phyloP scores from a whole-genome alignment of 2,888 invertebrate genomes.

The Macrosiphum euphorbiae region DNA sequence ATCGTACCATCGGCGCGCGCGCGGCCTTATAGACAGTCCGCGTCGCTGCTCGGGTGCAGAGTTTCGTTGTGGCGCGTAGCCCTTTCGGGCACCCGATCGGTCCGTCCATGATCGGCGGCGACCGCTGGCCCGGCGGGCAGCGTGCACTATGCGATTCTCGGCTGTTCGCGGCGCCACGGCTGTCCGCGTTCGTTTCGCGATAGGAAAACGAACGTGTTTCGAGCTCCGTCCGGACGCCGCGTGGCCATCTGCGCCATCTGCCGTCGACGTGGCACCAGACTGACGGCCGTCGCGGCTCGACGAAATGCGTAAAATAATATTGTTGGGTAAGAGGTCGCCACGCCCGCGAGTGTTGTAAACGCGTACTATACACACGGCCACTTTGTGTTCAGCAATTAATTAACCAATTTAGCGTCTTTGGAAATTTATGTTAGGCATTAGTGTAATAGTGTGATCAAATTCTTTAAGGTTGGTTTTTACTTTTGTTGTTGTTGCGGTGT shows the following conservation, averaged over 20 bases:
- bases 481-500: too few relatives aligned
- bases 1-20: rapidly evolving
- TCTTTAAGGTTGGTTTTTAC: too few relatives aligned
- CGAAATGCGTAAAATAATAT: not conserved
- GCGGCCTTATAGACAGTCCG: not conserved
- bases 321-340: not conserved
- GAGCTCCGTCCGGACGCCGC: not conserved
- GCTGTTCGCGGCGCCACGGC: too few relatives aligned
- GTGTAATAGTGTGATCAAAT: too few relatives aligned
- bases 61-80: not conserved
- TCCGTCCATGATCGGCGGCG: not conserved
- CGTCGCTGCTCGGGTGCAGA: not conserved
- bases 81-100: too few relatives aligned
- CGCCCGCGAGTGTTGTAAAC: not conserved
- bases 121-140: not conserved
- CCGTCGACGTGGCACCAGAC: not conserved
- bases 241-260: not conserved
- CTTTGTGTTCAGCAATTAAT: not conserved
- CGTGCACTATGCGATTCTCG: not conserved
- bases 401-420: not conserved
- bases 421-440: too few relatives aligned
- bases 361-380: not conserved
- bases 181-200: not conserved
- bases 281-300: not conserved
- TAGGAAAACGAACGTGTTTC: not conserved